Conservation (phyloP, 2,113 vertebrate species). For the Balaeniceps rex region DNA sequence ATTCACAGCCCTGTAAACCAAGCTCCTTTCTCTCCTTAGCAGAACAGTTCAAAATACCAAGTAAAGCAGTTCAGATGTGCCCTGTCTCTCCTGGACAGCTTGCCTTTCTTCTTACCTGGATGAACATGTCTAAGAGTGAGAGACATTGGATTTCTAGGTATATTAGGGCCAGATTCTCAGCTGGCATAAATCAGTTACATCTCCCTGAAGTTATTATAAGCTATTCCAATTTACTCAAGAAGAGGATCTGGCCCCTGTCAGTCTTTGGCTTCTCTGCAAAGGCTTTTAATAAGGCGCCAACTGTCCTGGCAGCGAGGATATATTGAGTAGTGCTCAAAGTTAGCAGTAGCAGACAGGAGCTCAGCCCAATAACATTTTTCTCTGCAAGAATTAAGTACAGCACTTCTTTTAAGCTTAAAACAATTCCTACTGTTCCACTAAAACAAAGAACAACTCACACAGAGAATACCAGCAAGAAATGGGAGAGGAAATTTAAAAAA, state of each 20-base stretch:
- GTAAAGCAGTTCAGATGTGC: neutral
- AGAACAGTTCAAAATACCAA: neutral
- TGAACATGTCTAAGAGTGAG: neutral
- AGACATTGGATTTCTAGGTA: neutral
- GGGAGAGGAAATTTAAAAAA: neutral
- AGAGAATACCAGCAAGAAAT: neutral
- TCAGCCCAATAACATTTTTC: neutral
- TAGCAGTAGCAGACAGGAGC: constrained; percentile 27
- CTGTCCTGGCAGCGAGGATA: neutral
- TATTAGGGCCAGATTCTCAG: neutral
- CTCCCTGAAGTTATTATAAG: neutral
- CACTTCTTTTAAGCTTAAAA: neutral
- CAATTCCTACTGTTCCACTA: constrained; percentile 25
- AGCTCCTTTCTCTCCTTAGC: neutral
- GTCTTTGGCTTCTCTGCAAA: constrained; percentile 18
- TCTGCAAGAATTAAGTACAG: neutral
- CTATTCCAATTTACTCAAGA: neutral
- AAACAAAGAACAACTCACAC: constrained; percentile 19
- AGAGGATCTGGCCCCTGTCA: neutral
- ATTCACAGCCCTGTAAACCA: neutral
- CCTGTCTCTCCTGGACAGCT: neutral
- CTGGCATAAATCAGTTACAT: neutral
- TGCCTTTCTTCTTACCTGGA: neutral
- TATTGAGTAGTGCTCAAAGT: neutral
- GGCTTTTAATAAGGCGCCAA: constrained; percentile 22